Conservation (phyloP, 2,113 vertebrate genomes). For the Balaenoptera acutorostrata region DNA sequence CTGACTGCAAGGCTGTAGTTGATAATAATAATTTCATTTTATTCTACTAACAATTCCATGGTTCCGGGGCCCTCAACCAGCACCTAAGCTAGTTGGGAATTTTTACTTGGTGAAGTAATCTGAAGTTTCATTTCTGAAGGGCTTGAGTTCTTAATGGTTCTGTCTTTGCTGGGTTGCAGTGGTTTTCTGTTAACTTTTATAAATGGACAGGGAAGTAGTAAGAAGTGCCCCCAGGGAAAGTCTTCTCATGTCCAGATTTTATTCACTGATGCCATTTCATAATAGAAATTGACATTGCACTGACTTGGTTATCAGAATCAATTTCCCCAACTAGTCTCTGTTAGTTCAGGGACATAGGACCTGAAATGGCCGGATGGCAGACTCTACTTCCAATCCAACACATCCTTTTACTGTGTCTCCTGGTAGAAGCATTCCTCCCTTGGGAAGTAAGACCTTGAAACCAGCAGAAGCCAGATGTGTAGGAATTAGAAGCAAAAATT, state of each 20-base stretch:
- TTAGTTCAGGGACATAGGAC: not conserved
- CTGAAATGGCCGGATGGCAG: not conserved
- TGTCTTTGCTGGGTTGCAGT: not conserved
- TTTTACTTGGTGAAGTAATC: not conserved
- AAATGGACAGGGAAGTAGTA: not conserved
- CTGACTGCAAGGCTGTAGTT: not conserved
- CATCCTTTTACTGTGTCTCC: not conserved
- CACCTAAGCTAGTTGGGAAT: not conserved
- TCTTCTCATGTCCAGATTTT: not conserved
- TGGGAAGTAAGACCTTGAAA: not conserved
- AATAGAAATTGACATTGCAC: not conserved
- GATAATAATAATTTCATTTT: not conserved
- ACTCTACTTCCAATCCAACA: not conserved
- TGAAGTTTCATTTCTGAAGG: not conserved
- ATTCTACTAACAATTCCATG: not conserved
- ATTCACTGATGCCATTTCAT: not conserved
- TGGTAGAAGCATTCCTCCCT: not conserved
- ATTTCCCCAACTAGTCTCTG: not conserved
- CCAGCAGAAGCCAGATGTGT: not conserved
- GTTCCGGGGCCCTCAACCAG: not conserved
- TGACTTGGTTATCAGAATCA: not conserved
- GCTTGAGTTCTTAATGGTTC: not conserved
- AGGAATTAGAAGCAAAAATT: not conserved
- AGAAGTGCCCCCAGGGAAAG: not conserved
- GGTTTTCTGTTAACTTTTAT: not conserved